Evolutionary conservation across 2,113 vertebrate genomes (phyloP).

Genomic region (Istiophorus platypterus): DNA sequence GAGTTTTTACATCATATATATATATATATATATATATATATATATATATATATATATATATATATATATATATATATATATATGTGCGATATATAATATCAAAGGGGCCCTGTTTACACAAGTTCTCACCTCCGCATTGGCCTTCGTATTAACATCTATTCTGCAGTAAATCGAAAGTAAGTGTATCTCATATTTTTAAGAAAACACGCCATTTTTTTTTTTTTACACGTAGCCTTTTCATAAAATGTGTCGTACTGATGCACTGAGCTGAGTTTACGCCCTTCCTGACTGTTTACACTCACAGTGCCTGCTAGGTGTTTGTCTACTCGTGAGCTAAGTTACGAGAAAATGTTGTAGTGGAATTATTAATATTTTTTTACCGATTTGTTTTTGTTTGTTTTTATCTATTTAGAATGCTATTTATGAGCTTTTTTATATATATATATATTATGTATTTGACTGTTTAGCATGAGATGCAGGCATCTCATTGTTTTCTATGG

Average conservation of each 20-base stretch:
- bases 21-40: too few species aligned
- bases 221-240: slow-evolving; percentile 39
- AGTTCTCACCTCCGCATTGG: too few species aligned
- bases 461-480: slow-evolving; percentile 69
- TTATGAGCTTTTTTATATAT: slow-evolving; percentile 75
- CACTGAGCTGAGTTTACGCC: slow-evolving; percentile 44
- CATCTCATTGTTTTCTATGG: slow-evolving; percentile 47
- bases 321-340: slow-evolving; percentile 8
- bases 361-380: slow-evolving; percentile 54
- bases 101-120: too few species aligned
- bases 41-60: too few species aligned
- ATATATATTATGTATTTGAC: slow-evolving; percentile 24
- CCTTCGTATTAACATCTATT: not conserved
- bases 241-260: not conserved
- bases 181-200: not conserved
- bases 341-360: not conserved
- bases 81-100: too few species aligned
- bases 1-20: too few species aligned
- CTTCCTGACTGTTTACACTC: slow-evolving; percentile 70
- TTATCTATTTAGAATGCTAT: slow-evolving; percentile 65
- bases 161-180: slow-evolving; percentile 32
- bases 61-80: too few species aligned
- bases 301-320: slow-evolving; percentile 42
- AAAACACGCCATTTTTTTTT: not conserved
- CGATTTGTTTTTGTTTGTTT: slow-evolving; percentile 11